Percentiles rank a stretch among this genome's conserved stretches.
Evolutionary conservation across 2,113 vertebrate genomes (phyloP).

Genomic region (Scophthalmus maximus): DNA sequence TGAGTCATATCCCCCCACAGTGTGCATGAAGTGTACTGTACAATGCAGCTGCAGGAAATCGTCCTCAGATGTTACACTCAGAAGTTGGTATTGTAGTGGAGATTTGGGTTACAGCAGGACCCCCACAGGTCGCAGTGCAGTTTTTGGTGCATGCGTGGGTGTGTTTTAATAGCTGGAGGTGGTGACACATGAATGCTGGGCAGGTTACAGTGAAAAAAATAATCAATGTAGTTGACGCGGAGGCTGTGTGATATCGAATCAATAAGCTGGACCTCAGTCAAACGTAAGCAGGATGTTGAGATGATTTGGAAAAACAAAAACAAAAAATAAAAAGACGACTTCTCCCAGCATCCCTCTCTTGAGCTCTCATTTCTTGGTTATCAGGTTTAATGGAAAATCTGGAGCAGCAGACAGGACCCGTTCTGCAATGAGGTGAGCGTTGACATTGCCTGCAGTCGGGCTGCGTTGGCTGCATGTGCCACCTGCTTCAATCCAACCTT

Average conservation of each 20-base stretch:
- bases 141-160: not conserved
- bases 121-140: constrained; percentile 3
- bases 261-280: constrained; percentile 5
- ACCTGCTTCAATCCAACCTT: constrained; percentile 37
- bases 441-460: constrained; percentile 11
- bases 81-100: not conserved
- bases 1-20: not conserved
- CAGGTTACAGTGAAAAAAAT: constrained; percentile 31
- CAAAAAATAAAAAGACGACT: no score
- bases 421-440: constrained; percentile 10
- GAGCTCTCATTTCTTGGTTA: no score
- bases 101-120: constrained; percentile 9
- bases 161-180: constrained; percentile 25
- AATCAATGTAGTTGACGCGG: constrained; percentile 28
- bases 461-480: constrained; percentile 20
- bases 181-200: not conserved
- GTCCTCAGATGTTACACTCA: not conserved
- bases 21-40: not conserved
- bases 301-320: no score
- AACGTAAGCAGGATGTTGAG: not conserved
- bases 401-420: not conserved
- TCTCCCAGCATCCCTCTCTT: not conserved
- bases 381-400: no score
- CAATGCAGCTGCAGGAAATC: constrained; percentile 5
- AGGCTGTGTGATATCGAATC: constrained; percentile 40